Evolutionary conservation across 2,113 vertebrate genomes (phyloP).

Genomic region (Semnopithecus entellus): DNA sequence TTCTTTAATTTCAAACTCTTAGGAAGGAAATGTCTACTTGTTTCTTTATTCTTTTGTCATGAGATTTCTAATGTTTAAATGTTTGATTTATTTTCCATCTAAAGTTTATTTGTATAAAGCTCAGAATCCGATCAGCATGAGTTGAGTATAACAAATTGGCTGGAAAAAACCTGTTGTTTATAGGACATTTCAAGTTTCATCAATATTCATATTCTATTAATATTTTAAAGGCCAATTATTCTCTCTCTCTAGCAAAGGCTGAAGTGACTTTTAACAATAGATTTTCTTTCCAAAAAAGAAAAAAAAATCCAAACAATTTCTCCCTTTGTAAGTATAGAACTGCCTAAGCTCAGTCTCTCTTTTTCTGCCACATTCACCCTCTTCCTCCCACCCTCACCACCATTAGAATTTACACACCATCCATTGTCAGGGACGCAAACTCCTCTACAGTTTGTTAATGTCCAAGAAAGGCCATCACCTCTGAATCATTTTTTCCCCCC

Average conservation of each 20-base stretch:
- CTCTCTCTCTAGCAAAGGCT: background rate
- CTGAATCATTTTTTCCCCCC: constrained; percentile 86
- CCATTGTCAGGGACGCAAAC: background rate
- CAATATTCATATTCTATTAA: background rate
- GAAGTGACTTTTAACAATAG: background rate
- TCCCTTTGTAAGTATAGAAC: background rate
- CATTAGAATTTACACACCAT: constrained; percentile 30
- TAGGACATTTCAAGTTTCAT: constrained; percentile 8
- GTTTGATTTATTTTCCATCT: constrained; percentile 53
- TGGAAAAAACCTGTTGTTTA: constrained; percentile 7
- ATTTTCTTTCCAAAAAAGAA: background rate
- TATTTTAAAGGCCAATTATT: background rate
- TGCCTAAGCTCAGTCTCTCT: background rate
- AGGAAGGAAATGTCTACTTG: background rate
- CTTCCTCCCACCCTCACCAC: background rate
- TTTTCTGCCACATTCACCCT: background rate
- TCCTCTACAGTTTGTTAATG: constrained; percentile 37
- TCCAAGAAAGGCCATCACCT: constrained; percentile 74
- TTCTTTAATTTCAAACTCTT: background rate
- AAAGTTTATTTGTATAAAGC: constrained; percentile 40
- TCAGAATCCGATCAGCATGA: constrained; percentile 39
- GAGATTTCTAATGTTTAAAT: background rate
- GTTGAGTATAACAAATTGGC: constrained; percentile 18
- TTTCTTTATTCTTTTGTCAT: background rate
- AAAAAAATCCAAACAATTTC: background rate